phyloP scores from a whole-genome alignment of 37 sponge, comb jelly and placozoan species.

The Halichondria panicea region DNA sequence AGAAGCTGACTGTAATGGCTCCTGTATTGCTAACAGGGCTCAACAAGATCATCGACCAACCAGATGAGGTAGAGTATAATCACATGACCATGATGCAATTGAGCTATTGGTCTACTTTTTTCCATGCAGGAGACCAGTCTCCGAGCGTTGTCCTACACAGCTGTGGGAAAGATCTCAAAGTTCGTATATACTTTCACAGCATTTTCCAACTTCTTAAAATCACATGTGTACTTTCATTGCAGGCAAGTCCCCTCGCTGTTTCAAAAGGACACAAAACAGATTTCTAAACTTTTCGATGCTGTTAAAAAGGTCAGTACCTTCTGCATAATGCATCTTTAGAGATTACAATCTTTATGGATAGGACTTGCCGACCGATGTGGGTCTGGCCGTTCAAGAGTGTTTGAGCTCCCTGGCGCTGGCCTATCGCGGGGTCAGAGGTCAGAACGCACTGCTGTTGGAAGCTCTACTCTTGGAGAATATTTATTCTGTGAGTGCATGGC shows the following conservation, averaged over 20 bases:
- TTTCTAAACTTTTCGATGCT: constrained; percentile 42
- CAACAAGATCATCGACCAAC: constrained; percentile 43
- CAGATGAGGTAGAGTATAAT: constrained; percentile 35
- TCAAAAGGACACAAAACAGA: constrained; percentile 46
- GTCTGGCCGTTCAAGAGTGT: constrained; percentile 70
- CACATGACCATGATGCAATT: background rate
- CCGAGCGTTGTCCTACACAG: constrained; percentile 30
- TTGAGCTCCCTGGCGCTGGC: constrained; percentile 59
- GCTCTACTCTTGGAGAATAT: constrained; percentile 64
- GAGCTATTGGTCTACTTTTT: background rate
- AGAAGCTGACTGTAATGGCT: constrained; percentile 49
- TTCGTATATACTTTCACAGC: background rate
- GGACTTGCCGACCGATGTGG: constrained; percentile 22
- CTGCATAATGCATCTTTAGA: background rate
- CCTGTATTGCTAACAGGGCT: constrained; percentile 68
- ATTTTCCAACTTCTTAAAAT: background rate
- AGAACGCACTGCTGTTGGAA: constrained; percentile 46
- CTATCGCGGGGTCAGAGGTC: constrained; percentile 43
- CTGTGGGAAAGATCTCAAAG: constrained; percentile 29
- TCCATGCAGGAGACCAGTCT: constrained; percentile 8
- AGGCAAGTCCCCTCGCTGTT: constrained; percentile 61
- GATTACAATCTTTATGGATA: background rate
- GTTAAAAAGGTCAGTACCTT: constrained; percentile 29
- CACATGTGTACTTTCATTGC: background rate
- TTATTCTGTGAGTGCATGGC: constrained; percentile 55